A percentile compares a stretch with the other conserved stretches of the same genome.
These are phyloP conservation scores for Limulus polyphemus DNA, from an alignment of 2,888 invertebrate genomes.

Conservation along the genomic window DNA sequence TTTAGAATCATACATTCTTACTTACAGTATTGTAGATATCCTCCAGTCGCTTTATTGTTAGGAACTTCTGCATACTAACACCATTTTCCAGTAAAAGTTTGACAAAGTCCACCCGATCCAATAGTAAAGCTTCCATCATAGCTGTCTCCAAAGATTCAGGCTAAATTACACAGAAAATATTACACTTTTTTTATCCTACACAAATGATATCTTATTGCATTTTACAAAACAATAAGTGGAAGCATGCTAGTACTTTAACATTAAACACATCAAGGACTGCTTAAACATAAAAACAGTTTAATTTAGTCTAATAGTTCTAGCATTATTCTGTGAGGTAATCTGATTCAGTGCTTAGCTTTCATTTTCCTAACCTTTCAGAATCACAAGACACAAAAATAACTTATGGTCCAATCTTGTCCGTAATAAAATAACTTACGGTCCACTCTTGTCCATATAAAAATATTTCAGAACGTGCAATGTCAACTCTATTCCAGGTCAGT, in stretches of 20 bases:
- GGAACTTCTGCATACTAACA: constrained; percentile 92
- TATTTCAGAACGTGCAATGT: constrained; percentile 92
- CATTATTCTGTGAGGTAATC: too few species aligned
- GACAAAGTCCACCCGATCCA: constrained; percentile 94
- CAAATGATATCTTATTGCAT: too few species aligned
- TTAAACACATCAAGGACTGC: too few species aligned
- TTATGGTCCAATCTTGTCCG: constrained; percentile 91
- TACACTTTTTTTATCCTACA: not conserved
- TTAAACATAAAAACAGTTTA: not conserved
- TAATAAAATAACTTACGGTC: constrained; percentile 69
- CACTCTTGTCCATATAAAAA: constrained; percentile 96
- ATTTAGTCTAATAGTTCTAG: too few species aligned
- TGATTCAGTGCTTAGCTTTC: too few species aligned
- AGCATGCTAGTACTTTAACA: too few species aligned
- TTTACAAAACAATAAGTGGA: too few species aligned
- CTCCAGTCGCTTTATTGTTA: constrained; percentile 87
- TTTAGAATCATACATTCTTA: too few species aligned
- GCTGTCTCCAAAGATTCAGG: constrained; percentile 83
- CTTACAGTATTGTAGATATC: constrained; percentile 79
- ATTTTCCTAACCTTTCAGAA: too few species aligned
- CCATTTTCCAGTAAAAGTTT: constrained; percentile 93
- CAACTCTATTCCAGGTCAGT: constrained; percentile 95
- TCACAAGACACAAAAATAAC: constrained; percentile 34
- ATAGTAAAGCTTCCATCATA: constrained; percentile 97
- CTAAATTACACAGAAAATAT: constrained; percentile 25